Evolutionary conservation across 37 sponge, comb jelly and placozoan species (phyloP).

Genomic region (Ephydatia muelleri): DNA sequence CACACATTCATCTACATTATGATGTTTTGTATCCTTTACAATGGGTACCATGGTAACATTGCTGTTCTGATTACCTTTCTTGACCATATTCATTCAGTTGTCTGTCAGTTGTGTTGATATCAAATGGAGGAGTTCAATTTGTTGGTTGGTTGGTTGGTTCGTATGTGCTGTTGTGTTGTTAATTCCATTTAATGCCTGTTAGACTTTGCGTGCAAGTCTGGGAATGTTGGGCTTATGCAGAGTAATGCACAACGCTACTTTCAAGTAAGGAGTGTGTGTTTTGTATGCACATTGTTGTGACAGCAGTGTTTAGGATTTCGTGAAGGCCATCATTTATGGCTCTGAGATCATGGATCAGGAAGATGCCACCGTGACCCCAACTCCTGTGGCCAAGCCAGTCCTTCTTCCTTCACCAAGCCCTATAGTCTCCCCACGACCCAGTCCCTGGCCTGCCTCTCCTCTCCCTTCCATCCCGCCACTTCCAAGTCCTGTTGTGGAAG

Average conservation of each 20-base stretch:
- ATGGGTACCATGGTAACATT: too few relatives aligned
- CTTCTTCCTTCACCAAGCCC: conserved; percentile 49
- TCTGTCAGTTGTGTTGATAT: conserved; percentile 5
- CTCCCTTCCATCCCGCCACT: conserved; percentile 70
- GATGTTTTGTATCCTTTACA: conserved; percentile 44
- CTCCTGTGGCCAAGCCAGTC: neutral
- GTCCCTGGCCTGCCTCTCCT: conserved; percentile 40
- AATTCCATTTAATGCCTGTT: neutral
- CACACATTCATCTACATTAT: conserved; percentile 48
- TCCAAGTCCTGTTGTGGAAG: conserved; percentile 9
- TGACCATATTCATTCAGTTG: neutral
- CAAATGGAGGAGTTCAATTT: neutral
- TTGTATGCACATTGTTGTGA: neutral
- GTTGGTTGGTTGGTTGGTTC: neutral
- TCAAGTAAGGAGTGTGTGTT: neutral
- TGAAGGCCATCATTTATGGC: conserved; percentile 1
- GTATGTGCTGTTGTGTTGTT: neutral
- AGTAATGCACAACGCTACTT: neutral
- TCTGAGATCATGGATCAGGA: neutral
- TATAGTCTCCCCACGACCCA: conserved; percentile 43
- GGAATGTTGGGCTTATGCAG: neutral
- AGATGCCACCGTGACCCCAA: neutral
- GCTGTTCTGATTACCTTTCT: neutral
- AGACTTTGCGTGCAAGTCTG: neutral
- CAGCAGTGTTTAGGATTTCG: neutral